Percentiles rank a stretch among this genome's conserved stretches.
These are phyloP conservation scores for Pecten maximus DNA, from an alignment of 2,888 invertebrate genomes.

Conservation along the genomic window DNA sequence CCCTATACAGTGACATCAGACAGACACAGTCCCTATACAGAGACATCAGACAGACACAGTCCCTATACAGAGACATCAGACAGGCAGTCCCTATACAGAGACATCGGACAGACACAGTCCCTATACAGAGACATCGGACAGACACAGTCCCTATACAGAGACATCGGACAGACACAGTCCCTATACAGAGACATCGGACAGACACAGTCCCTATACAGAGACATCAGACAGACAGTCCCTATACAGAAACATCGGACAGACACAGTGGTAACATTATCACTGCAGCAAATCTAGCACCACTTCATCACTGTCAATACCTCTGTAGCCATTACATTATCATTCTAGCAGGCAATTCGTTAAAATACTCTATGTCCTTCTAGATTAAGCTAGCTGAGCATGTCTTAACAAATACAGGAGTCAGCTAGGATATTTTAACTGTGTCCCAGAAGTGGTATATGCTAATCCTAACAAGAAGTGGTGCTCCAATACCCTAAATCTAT, in stretches of 20 bases:
- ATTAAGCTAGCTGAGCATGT: too few relatives aligned
- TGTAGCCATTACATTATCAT: too few relatives aligned
- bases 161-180: neutral
- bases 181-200: neutral
- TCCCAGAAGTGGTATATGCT: too few relatives aligned
- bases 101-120: neutral
- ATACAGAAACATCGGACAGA: neutral
- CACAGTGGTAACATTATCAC: neutral
- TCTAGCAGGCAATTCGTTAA: too few relatives aligned
- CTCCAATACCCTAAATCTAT: too few relatives aligned
- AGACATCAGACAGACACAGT: neutral
- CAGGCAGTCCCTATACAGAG: neutral
- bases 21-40: neutral
- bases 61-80: too few relatives aligned
- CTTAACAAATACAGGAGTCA: too few relatives aligned
- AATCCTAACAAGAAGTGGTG: too few relatives aligned
- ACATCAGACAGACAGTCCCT: neutral
- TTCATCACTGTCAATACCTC: conserved; percentile 20
- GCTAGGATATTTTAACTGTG: too few relatives aligned
- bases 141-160: neutral
- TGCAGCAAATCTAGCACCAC: neutral
- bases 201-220: neutral
- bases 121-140: neutral
- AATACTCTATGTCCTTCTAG: too few relatives aligned
- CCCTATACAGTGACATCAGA: neutral